Base-by-base conservation (phyloP, 2,113 vertebrate genomes). In the Notiomystis cincta region DNA sequence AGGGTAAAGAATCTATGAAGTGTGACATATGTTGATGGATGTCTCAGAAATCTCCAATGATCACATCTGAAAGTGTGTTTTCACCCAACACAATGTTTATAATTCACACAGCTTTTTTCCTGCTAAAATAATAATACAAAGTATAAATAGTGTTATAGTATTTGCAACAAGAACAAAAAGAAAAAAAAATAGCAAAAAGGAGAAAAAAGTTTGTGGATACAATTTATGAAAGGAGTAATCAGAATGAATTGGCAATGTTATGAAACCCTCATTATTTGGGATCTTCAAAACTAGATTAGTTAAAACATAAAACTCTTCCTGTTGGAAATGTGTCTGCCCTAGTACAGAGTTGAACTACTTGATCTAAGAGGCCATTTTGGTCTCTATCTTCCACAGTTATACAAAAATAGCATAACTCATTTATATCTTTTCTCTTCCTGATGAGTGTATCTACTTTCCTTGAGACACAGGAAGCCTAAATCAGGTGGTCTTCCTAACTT, bases 381-480 rank as follows among this genome's bases (percentile, higher is more conserved):
- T 73, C 33, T 77, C 14, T 71, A 0, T 23, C 58, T 90, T 86
- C n/a, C 37, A 89, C 6, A 83, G 64, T 56, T 77, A 45, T 54
- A 71, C 47, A 81, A 94, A 96, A 93, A 93, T 71, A 91, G 11
- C 30, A 56, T 20, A 70, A 51, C 53, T 90, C 40, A 54, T 82
- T 77, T 35, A 25, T 57, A 57, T 54, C 17, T 84, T 79, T 92
- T 92, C 53, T 70, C 15, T 40, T 94, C 56, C 58, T 89, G 62
- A 58, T 0, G 1, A 88, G 13, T 20, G 9, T 92, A 77, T 84
- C 84, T 96, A 47, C 86, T 84, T 92, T 90, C 38, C 89, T 94
- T 95, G 87, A 84, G 72, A 30, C 53, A 87, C 15, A 45, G 84
- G 61, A 97, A 96, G 21, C n/a, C 28, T 65, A 96, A 90, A 82